A percentile compares a stretch with the other conserved stretches of the same genome.
These are phyloP conservation scores for Armadillidium nasatum DNA, from an alignment of 1,140 invertebrate species.

Conservation along the genomic window DNA sequence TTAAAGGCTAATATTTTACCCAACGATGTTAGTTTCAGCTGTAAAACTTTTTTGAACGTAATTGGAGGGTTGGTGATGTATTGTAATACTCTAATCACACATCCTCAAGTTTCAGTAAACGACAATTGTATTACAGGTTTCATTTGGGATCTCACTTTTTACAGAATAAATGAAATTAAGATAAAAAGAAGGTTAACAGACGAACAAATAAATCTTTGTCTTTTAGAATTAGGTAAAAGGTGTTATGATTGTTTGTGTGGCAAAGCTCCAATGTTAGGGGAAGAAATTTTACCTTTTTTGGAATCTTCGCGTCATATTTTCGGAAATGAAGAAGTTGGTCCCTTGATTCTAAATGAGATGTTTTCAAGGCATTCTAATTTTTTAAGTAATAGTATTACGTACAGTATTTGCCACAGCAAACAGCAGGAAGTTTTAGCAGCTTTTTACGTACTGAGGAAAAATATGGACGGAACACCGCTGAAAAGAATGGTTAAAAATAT, in stretches of 20 bases:
- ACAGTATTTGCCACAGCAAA: neutral
- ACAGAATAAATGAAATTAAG: neutral
- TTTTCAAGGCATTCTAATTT: neutral
- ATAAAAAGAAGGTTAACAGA: neutral
- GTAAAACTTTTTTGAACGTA: neutral
- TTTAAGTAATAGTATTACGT: neutral
- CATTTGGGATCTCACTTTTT: neutral
- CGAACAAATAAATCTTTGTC: neutral
- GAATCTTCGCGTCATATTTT: neutral
- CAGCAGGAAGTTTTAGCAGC: neutral
- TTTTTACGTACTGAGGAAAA: neutral
- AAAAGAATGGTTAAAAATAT: slow-evolving; percentile 25
- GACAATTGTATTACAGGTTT: neutral
- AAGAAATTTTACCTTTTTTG: neutral
- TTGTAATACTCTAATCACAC: neutral
- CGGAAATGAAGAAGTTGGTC: neutral
- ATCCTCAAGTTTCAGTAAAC: neutral
- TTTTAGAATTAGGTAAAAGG: neutral
- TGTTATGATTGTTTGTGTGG: neutral
- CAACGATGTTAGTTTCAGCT: neutral
- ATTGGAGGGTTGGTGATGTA: neutral
- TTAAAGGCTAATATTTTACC: neutral
- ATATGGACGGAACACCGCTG: slow-evolving; percentile 20
- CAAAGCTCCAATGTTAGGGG: neutral
- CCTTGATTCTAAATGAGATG: neutral